Base-by-base conservation (phyloP, 2,888 invertebrate species). In the Zaprionus lineosus region DNA sequence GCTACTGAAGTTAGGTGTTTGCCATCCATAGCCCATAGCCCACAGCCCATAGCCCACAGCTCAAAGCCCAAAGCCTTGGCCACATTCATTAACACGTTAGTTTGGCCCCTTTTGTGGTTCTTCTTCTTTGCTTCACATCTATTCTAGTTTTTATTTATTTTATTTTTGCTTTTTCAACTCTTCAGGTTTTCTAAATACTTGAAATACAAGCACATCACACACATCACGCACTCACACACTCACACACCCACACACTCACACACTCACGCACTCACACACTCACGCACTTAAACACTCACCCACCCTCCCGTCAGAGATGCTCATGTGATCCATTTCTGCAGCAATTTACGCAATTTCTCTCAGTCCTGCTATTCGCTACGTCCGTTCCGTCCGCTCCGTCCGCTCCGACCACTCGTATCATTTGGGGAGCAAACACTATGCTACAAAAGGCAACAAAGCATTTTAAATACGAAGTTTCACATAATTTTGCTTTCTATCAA, bases 401-500 rank as follows among this genome's bases (percentile, higher is more conserved):
- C 14, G 11, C 4, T 6, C 29, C 9, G 1, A 5, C 34, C 34
- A 34, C 28, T n/a, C 11, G 8, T 7, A 5, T 47, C 28, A 19
- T 11, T 33, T 0, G 14, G n/a, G 0, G 16, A 29, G 24, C 39
- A 46, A 21, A 69, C 59, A 68, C 50, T 31, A 0, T 5, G 9
- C 53, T 41, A 14, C 71, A 53, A 31, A 18, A 47, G 61, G 36
- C 39, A 11, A 34, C 39, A 47, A 43, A 28, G 47, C 47, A 66
- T 47, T 21, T 33, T 26, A 55, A 55, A 70, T 63, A 71, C 76
- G 61, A 64, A 61, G 44, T 55, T 59, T 43, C 59, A 68, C 59
- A 76, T 71, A 76, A 83, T 79, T 79, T 79, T 79, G 68, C 83
- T 79, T 83, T 76, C 74, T 74, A 83, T 83, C 76, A 76, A 47